Conservation (phyloP, 1,140 invertebrate species). For the Drosophila fuyamai region DNA sequence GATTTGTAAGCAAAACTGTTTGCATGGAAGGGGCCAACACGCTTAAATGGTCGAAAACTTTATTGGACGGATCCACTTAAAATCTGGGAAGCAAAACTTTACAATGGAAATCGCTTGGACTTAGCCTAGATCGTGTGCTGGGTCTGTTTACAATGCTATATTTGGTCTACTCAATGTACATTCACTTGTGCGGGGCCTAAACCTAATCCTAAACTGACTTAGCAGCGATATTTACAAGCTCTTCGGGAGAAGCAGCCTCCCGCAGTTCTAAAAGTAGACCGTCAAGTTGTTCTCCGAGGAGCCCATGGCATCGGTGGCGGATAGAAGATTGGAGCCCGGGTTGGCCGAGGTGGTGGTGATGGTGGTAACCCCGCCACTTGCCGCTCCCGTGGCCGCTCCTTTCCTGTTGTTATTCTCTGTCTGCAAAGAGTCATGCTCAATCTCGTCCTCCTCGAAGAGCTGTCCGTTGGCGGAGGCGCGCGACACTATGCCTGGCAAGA, state of each 20-base stretch:
- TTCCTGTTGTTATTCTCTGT: slow-evolving; percentile 79
- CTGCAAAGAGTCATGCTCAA: slow-evolving; percentile 80
- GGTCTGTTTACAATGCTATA: slow-evolving; percentile 76
- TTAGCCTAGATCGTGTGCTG: slow-evolving; percentile 43
- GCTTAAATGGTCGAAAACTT: slow-evolving; percentile 46
- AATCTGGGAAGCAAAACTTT: slow-evolving; percentile 74
- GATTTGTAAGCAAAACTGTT: slow-evolving; percentile 36
- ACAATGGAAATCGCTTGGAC: slow-evolving; percentile 69
- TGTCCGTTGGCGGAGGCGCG: slow-evolving; percentile 82
- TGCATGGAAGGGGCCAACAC: slow-evolving; percentile 21
- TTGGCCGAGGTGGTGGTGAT: slow-evolving; percentile 53
- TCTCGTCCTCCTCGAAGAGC: slow-evolving; percentile 82
- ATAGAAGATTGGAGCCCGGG: slow-evolving; percentile 64
- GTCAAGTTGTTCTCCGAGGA: slow-evolving; percentile 84
- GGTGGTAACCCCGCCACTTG: slow-evolving; percentile 46
- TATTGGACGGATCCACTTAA: slow-evolving; percentile 40
- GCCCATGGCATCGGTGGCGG: slow-evolving; percentile 79
- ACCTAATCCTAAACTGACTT: slow-evolving; percentile 58
- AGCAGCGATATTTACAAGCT: slow-evolving; percentile 70
- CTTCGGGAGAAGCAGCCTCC: neutral
- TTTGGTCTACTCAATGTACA: slow-evolving; percentile 82
- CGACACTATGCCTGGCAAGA: slow-evolving; percentile 82
- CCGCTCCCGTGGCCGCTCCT: slow-evolving; percentile 26
- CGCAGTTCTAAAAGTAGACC: slow-evolving; percentile 70
- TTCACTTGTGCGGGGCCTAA: slow-evolving; percentile 51